Evolutionary conservation across 2,113 vertebrate species (phyloP).

Genomic region (Aphelocoma coerulescens): DNA sequence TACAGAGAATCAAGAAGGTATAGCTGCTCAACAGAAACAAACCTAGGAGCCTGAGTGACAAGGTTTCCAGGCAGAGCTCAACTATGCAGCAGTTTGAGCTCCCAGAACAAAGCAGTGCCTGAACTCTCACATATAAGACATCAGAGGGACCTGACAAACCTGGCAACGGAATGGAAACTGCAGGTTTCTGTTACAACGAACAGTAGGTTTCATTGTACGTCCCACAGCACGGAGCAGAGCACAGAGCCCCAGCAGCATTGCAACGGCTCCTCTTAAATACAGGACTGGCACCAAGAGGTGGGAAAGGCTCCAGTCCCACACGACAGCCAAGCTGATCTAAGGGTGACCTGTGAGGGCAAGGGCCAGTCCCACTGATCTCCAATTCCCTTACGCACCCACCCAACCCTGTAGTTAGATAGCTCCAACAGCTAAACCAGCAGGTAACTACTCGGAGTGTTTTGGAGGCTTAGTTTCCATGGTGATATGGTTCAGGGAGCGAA

Average conservation of each 20-base stretch:
- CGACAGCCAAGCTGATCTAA: accelerated
- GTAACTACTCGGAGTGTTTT: not conserved
- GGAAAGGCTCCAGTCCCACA: not conserved
- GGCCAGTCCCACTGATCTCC: not conserved
- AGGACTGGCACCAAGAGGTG: not conserved
- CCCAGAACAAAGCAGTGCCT: not conserved
- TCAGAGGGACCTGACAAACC: not conserved
- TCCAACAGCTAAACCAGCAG: not conserved
- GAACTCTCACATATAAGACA: not conserved
- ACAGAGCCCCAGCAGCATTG: not conserved
- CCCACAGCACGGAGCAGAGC: accelerated
- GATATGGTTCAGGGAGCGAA: not conserved
- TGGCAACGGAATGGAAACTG: not conserved
- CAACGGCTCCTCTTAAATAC: not conserved
- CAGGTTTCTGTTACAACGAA: not conserved
- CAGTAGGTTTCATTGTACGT: not conserved
- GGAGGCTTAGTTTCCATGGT: not conserved
- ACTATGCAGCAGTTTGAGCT: not conserved
- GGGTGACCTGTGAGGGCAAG: accelerated
- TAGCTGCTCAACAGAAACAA: not conserved
- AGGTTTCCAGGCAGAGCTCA: not conserved
- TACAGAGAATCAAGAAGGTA: not conserved
- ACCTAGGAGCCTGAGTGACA: not conserved
- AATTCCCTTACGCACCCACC: accelerated
- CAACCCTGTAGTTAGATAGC: not conserved